phyloP scores from a whole-genome alignment of 1,140 invertebrate genomes.

The Drosophila neocordata region DNA sequence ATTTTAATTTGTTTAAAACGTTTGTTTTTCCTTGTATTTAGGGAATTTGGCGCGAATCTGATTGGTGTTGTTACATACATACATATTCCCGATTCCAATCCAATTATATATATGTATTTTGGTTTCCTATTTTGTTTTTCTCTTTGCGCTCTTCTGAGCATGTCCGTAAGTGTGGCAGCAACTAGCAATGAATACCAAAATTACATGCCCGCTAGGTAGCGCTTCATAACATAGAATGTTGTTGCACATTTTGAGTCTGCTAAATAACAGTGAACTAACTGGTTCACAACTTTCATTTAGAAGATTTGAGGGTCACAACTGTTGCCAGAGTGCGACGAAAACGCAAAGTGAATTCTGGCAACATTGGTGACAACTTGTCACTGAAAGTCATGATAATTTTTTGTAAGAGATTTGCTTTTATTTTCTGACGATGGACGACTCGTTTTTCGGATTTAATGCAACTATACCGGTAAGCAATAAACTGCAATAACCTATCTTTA shows the following conservation, averaged over 20 bases:
- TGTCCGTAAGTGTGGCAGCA: too few relatives aligned
- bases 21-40: background rate
- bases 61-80: background rate
- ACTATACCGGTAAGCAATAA: constrained; percentile 86
- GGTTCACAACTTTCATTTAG: too few relatives aligned
- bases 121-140: background rate
- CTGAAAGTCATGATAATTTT: constrained; percentile 80
- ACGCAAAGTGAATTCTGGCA: constrained; percentile 1
- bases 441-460: constrained; percentile 91
- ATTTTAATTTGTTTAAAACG: background rate
- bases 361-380: constrained; percentile 62
- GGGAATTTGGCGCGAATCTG: constrained; percentile 2
- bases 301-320: too few relatives aligned
- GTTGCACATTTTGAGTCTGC: too few relatives aligned
- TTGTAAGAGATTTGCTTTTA: constrained; percentile 81
- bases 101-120: background rate
- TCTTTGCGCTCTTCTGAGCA: background rate
- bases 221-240: too few relatives aligned
- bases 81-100: background rate
- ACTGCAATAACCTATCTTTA: background rate
- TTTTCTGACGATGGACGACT: constrained; percentile 89
- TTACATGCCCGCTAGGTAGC: too few relatives aligned
- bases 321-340: too few relatives aligned
- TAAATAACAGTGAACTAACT: too few relatives aligned
- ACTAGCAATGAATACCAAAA: too few relatives aligned